A percentile compares a stretch with the other conserved stretches of the same genome.
Conservation (phyloP, 2,888 invertebrate genomes). For the Crematogaster levior region DNA sequence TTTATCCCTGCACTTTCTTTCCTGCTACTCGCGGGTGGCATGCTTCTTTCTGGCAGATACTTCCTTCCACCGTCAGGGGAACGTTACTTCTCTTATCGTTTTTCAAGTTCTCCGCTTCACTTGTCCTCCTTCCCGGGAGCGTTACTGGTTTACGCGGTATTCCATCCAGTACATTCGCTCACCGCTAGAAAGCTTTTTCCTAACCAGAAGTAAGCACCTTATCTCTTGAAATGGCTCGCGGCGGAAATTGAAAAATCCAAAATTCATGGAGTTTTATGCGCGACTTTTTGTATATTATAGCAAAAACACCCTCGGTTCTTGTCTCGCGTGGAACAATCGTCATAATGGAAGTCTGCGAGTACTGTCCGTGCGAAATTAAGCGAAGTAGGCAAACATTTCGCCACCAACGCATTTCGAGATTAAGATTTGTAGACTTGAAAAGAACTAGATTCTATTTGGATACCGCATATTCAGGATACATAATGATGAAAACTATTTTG, state of each 20-base stretch:
- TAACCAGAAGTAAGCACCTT: slow-evolving; percentile 68
- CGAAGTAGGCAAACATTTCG: slow-evolving; percentile 11
- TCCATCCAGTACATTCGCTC: slow-evolving; percentile 58
- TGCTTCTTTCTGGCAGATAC: slow-evolving; percentile 59
- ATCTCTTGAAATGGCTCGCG: slow-evolving; percentile 61
- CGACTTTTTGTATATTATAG: slow-evolving; percentile 27
- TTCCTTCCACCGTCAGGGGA: slow-evolving; percentile 17
- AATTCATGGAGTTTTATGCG: slow-evolving; percentile 23
- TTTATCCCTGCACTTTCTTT: slow-evolving; percentile 47
- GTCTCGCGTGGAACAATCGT: slow-evolving; percentile 16
- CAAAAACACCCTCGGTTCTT: neutral
- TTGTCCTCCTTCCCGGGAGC: slow-evolving; percentile 23
- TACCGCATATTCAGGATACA: neutral
- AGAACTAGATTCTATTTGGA: neutral
- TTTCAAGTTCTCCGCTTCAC: slow-evolving; percentile 7
- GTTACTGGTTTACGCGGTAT: slow-evolving; percentile 45
- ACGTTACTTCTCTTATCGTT: slow-evolving; percentile 47
- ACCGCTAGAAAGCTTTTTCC: slow-evolving; percentile 66
- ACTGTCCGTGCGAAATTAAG: neutral
- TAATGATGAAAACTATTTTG: neutral
- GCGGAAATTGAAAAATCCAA: slow-evolving; percentile 43
- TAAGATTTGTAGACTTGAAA: neutral
- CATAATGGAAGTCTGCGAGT: neutral
- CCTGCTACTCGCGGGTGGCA: slow-evolving; percentile 36
- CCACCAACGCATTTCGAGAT: neutral